Base-by-base conservation (phyloP, 2,113 vertebrate species). In the Megatriorchis doriae region DNA sequence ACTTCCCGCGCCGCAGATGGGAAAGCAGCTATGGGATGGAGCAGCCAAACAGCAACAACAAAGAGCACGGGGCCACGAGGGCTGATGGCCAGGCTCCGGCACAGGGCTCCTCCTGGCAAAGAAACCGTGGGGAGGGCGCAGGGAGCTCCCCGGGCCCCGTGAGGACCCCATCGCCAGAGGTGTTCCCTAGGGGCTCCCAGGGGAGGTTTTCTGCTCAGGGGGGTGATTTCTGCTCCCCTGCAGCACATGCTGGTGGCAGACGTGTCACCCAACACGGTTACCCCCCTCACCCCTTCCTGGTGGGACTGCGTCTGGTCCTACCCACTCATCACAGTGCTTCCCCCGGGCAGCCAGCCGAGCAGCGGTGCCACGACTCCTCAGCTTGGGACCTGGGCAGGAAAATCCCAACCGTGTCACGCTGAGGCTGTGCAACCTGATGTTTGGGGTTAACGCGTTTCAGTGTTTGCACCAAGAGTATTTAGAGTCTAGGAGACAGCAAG, bases 361-460 rank as follows among this genome's bases (percentile, higher is more conserved):
- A 26, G 45, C 9, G 8, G 23, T 36, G 45, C 47, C 13, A 2
- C 7, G 3, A 4, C n/a, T 11, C 45, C 74, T 32, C 27, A 4
- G 43, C 58, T 13, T 36, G 5, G 31, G 11, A 53, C 32, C 34
- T 2, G 5, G 31, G 40, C 40, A 53, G 56, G 38, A n/a, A 47
- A 22, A 13, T 6, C 50, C 77, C 67, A 17, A 4, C n/a, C 23
- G 1, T 1, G 14, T 7, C 16, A 4, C 6, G 23, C 40, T 15
- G 38, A 19, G 40, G 38, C 56, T 29, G 48, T 3, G 40, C 34
- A 20, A 13, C 16, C 63, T 3, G 20, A 16, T 9, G 32, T 8
- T 29, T 1, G 3, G 38, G 20, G 15, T 15, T n/a, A 18, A 16
- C 0, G 4, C 31, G 1, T 11, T 23, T 15, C 45, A 22, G 31